Evolutionary conservation across 2,797 vertebrate species (phyloP).

Genomic region (Acridotheres tristis): DNA sequence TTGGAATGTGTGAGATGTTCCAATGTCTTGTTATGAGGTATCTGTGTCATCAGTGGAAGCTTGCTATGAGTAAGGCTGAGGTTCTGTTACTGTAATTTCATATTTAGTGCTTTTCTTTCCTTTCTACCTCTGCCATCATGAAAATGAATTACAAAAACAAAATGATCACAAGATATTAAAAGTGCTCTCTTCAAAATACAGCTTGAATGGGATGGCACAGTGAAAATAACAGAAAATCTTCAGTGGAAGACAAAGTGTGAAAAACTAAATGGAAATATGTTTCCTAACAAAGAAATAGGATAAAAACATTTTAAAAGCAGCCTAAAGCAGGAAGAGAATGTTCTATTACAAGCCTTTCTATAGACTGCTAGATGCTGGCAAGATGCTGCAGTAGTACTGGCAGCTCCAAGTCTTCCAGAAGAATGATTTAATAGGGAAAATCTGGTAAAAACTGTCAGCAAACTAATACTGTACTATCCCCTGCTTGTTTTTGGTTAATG

Average conservation of each 20-base stretch:
- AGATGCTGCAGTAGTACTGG: background rate
- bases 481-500: background rate
- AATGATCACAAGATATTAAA: constrained; percentile 54
- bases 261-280: constrained; percentile 32
- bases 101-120: constrained; percentile 14
- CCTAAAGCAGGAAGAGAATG: background rate
- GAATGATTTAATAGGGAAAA: background rate
- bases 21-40: background rate
- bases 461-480: background rate
- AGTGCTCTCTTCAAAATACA: constrained; percentile 34
- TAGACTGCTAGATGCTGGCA: background rate
- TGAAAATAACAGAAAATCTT: constrained; percentile 53
- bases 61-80: background rate
- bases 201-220: background rate
- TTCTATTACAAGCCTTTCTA: constrained; percentile 9
- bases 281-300: constrained; percentile 41
- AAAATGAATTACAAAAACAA: constrained; percentile 21
- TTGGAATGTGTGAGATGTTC: background rate
- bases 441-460: background rate
- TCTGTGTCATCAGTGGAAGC: background rate
- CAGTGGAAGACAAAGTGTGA: background rate
- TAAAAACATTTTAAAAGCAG: constrained; percentile 6
- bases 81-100: constrained; percentile 6
- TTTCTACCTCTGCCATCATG: background rate
- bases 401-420: background rate